Evolutionary conservation across 2,797 vertebrate genomes (phyloP), one percentile per base, ranked within the genome.

Genomic region (Myiotriccus ornatus): DNA sequence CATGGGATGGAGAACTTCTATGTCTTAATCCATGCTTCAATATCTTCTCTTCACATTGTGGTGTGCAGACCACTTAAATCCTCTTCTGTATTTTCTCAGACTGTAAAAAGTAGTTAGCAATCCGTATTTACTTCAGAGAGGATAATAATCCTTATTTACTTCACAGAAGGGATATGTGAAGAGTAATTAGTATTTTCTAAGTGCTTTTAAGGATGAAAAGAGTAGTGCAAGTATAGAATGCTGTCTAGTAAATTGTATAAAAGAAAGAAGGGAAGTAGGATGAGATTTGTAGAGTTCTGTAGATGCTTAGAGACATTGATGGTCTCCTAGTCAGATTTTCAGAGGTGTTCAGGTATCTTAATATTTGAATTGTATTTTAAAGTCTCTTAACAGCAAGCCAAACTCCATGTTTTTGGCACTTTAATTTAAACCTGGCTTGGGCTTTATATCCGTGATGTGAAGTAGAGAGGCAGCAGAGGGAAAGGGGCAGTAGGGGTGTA

Each of bases 171-270:
- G 87, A 55, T 92, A 92, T 75, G 35, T 71, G 81, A 85, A 65
- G 43, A 63, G 67, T 91, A 92, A 96, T 96, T 95, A 90, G 64
- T 95, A 68, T 92, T 92, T 94, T 70, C 14, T 85, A 63, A 89
- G 90, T 81, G 59, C 57, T 95, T 95, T 89, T 93, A 84, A 79
- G 76, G 49, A 89, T 87, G 57, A 84, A 84, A 80, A 87, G 56
- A 37, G 49, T 47, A 52, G 37, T 71, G 53, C 60, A 83, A 47
- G 46, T 55, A 12, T 14, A 25, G 68, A 67, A 74, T 46, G 20
- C 37, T 82, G 27, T 47, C 39, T 20, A 53, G 65, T 63, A 64
- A 90, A 74, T 23, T 46, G 16, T 70, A 13, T 56, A 27, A 67
- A 21, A 59, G 43, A 87, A 62, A 39, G 39, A 34, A 81, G 23